A percentile compares a stretch with the other conserved stretches of the same genome.
These are phyloP conservation scores for Enteromius treurensis DNA, from an alignment of 2,797 vertebrate genomes.

Conservation along the genomic window DNA sequence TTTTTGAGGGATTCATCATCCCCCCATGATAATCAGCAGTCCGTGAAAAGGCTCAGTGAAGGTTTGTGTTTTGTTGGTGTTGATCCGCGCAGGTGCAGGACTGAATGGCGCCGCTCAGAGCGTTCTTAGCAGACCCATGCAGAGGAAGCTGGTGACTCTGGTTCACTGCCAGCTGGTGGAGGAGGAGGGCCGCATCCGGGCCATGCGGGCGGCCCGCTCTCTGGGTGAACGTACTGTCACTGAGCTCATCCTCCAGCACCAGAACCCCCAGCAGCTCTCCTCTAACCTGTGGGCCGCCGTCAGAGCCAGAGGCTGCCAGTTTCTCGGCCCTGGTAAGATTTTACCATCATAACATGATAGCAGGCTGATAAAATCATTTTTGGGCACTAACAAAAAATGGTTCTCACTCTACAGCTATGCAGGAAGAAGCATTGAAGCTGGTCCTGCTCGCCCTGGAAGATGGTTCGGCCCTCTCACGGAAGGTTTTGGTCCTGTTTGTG, in stretches of 20 bases:
- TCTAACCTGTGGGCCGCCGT: conserved; percentile 99
- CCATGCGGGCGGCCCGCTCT: conserved; percentile 96
- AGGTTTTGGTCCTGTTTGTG: conserved; percentile 98
- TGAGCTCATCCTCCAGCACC: conserved; percentile 98
- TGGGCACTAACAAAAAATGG: not conserved
- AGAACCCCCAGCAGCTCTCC: conserved; percentile 97
- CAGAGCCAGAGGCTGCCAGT: conserved; percentile 96
- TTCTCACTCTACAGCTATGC: conserved; percentile 86
- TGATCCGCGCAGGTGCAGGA: conserved; percentile 77
- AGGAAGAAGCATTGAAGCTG: conserved; percentile 97
- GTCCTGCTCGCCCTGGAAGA: conserved; percentile 96
- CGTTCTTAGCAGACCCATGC: conserved; percentile 97
- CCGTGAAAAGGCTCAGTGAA: not conserved
- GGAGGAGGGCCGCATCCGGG: conserved; percentile 95
- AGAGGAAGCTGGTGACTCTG: conserved; percentile 83
- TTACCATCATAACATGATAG: not conserved
- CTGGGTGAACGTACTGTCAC: conserved; percentile 97
- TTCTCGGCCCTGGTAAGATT: conserved; percentile 92
- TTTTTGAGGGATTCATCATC: not conserved
- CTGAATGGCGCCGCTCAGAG: conserved; percentile 94
- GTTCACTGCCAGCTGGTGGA: conserved; percentile 98
- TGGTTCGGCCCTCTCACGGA: conserved; percentile 95
- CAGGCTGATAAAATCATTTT: not conserved
- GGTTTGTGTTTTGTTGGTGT: not conserved
- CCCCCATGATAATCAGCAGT: not conserved